Percentiles rank a stretch among this genome's conserved stretches.
Evolutionary conservation across 2,888 invertebrate genomes (phyloP).

Genomic region (Melanostoma mellinum): DNA sequence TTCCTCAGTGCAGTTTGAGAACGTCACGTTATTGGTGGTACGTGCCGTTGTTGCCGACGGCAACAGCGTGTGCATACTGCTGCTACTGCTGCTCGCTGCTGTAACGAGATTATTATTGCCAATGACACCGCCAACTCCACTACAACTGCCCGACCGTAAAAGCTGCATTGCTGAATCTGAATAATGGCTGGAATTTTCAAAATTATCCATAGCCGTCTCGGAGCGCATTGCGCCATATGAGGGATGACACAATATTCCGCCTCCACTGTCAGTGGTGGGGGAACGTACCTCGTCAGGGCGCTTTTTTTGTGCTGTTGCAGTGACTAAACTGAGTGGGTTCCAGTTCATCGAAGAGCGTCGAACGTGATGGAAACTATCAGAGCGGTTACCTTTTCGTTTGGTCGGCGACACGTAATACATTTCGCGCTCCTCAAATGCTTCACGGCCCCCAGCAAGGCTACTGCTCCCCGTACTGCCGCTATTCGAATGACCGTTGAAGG

Average conservation of each 20-base stretch:
- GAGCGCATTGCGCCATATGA: slow-evolving; percentile 75
- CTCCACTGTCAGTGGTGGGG: slow-evolving; percentile 59
- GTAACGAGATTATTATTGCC: slow-evolving; percentile 73
- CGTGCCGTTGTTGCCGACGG: slow-evolving; percentile 61
- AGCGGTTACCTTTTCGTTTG: slow-evolving; percentile 77
- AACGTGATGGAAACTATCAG: slow-evolving; percentile 59
- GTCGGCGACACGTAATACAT: slow-evolving; percentile 81
- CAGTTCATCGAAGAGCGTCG: slow-evolving; percentile 65
- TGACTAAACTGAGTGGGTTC: slow-evolving; percentile 62
- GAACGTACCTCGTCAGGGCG: slow-evolving; percentile 56
- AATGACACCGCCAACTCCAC: slow-evolving; percentile 73
- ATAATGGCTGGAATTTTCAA: slow-evolving; percentile 77
- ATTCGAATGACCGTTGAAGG: slow-evolving; percentile 78
- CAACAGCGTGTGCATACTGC: slow-evolving; percentile 73
- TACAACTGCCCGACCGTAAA: slow-evolving; percentile 75
- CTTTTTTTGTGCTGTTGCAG: slow-evolving; percentile 73
- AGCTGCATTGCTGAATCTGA: slow-evolving; percentile 77
- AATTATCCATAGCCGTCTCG: slow-evolving; percentile 76
- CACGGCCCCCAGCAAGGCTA: slow-evolving; percentile 54
- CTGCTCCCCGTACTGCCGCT: slow-evolving; percentile 78
- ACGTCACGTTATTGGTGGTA: slow-evolving; percentile 78
- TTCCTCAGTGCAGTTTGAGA: slow-evolving; percentile 79
- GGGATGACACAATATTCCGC: slow-evolving; percentile 61
- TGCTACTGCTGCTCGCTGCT: slow-evolving; percentile 64
- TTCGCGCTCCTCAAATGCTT: slow-evolving; percentile 79